Percentiles rank a stretch among this genome's conserved stretches.
Conservation (phyloP, 2,113 vertebrate species). For the Tachycineta bicolor region DNA sequence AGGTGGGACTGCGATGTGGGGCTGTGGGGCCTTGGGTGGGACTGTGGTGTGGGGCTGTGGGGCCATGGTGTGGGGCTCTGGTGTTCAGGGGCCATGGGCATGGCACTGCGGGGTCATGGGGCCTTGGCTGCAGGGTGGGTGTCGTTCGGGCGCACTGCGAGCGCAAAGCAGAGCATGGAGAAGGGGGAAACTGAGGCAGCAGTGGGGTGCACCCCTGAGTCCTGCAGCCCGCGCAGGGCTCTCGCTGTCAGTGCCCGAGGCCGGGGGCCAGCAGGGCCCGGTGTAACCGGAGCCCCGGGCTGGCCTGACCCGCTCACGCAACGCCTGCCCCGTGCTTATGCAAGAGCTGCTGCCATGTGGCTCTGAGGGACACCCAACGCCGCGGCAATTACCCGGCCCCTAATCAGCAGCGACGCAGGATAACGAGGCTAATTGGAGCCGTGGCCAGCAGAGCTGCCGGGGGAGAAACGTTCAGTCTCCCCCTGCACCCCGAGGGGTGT, state of each 20-base stretch:
- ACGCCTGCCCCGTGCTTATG: background rate
- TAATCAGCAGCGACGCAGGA: background rate
- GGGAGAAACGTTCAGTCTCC: background rate
- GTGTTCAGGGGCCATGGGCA: background rate
- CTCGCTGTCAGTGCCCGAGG: background rate
- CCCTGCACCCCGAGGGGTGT: background rate
- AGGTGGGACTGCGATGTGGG: too few relatives aligned
- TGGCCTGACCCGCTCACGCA: conserved; percentile 19
- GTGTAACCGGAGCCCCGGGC: background rate
- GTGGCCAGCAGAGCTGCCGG: background rate
- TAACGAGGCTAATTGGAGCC: conserved; percentile 42
- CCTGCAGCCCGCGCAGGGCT: accelerated
- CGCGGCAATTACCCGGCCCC: conserved; percentile 15
- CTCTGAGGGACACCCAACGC: background rate
- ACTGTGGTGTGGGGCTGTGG: background rate
- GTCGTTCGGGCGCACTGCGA: accelerated
- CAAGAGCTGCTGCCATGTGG: background rate
- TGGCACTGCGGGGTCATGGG: background rate
- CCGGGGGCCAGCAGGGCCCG: accelerated
- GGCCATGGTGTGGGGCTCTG: background rate
- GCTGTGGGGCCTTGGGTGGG: too few relatives aligned
- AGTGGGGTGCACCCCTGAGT: accelerated
- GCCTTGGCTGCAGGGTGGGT: background rate
- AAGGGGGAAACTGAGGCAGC: background rate
- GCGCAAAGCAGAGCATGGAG: background rate